phyloP scores from a whole-genome alignment of 2,113 vertebrate species.

The Pitta sordida region DNA sequence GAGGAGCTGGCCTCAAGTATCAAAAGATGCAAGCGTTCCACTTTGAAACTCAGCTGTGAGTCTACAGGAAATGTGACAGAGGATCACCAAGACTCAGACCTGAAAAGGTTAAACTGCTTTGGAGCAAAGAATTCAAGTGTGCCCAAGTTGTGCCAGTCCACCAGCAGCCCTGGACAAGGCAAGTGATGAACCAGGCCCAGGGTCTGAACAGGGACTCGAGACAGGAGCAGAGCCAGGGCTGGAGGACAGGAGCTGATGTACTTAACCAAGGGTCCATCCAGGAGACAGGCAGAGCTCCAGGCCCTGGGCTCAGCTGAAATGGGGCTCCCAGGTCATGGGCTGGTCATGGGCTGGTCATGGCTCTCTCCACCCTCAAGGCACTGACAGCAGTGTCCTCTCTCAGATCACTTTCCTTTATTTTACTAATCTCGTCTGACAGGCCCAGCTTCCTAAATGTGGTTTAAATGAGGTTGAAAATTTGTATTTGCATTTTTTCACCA shows the following conservation, averaged over 20 bases:
- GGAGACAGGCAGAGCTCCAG: not conserved
- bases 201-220: not conserved
- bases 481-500: not conserved
- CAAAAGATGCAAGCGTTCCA: not conserved
- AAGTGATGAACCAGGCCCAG: not conserved
- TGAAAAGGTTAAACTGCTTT: not conserved
- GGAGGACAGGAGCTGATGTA: not conserved
- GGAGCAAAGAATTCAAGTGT: not conserved
- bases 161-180: not conserved
- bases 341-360: no score
- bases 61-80: not conserved
- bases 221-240: not conserved
- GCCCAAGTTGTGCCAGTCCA: not conserved
- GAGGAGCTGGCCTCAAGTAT: not conserved
- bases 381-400: not conserved
- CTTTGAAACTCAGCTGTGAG: not conserved
- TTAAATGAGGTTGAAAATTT: not conserved
- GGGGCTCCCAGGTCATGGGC: not conserved
- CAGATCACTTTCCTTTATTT: not conserved
- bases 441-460: not conserved
- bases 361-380: not conserved
- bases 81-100: not conserved
- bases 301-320: not conserved
- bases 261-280: not conserved
- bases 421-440: rapidly evolving